phyloP scores from a whole-genome alignment of 2,113 vertebrate genomes.

The Gymnorhina tibicen region DNA sequence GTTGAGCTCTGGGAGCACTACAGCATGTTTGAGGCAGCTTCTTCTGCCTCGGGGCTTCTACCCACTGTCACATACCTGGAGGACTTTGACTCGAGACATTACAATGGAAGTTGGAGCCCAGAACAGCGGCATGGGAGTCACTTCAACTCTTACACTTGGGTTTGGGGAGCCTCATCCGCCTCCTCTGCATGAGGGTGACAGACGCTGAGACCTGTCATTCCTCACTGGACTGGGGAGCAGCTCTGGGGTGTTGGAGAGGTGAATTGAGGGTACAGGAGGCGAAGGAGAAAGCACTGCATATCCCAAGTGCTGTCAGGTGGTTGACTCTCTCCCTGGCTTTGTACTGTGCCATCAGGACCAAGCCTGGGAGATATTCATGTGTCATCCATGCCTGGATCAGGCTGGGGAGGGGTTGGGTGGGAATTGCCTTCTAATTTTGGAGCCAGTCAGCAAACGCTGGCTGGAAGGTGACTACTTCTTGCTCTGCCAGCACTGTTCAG shows the following conservation, averaged over 20 bases:
- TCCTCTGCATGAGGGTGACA: neutral
- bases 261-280: neutral
- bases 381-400: rapidly evolving
- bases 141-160: neutral
- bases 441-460: neutral
- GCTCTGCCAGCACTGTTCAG: neutral
- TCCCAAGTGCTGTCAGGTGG: neutral
- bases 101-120: neutral
- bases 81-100: neutral
- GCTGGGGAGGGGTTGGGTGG: neutral
- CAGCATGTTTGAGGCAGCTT: neutral
- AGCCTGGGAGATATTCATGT: neutral
- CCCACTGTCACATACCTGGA: neutral
- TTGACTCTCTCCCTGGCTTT: neutral
- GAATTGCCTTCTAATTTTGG: neutral
- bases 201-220: neutral
- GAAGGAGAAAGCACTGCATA: neutral
- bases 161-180: neutral
- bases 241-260: neutral
- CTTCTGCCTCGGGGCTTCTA: neutral
- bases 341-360: neutral
- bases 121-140: neutral
- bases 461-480: neutral
- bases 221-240: neutral
- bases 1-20: neutral